Evolutionary conservation across 2,113 vertebrate species (phyloP).

Genomic region (Struthio camelus): DNA sequence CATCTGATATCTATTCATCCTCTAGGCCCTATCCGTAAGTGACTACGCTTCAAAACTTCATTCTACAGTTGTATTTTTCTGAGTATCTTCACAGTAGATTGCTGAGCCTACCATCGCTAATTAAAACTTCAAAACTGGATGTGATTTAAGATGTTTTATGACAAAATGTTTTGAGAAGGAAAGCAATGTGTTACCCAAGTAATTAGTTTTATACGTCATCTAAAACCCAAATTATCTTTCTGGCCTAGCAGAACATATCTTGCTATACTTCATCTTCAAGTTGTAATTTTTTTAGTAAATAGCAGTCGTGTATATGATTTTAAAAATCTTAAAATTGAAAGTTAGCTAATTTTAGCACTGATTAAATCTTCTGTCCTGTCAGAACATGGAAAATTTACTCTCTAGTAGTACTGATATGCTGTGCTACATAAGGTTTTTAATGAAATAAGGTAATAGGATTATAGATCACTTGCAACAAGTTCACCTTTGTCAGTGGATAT

Average conservation of each 20-base stretch:
- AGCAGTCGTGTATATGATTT: not conserved
- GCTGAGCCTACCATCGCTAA: not conserved
- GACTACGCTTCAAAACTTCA: not conserved
- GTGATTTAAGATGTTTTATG: not conserved
- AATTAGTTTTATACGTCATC: not conserved
- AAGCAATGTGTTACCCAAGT: not conserved
- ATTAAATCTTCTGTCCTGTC: not conserved
- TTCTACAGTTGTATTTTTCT: not conserved
- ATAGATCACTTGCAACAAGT: not conserved
- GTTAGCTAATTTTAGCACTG: not conserved
- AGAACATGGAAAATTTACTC: not conserved
- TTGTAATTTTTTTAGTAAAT: not conserved
- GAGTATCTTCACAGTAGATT: not conserved
- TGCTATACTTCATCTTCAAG: not conserved
- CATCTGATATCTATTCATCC: not conserved
- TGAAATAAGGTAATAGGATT: not conserved
- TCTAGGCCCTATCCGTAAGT: not conserved
- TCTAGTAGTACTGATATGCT: not conserved
- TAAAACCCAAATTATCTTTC: not conserved
- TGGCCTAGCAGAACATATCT: not conserved
- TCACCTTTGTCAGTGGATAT: not conserved
- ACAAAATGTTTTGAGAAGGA: fast-evolving
- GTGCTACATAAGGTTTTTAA: not conserved
- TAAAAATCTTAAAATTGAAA: not conserved
- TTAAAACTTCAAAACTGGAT: not conserved